Evolutionary conservation across 1,140 invertebrate genomes (phyloP).

Genomic region (Ceratosolen fusciceps): DNA sequence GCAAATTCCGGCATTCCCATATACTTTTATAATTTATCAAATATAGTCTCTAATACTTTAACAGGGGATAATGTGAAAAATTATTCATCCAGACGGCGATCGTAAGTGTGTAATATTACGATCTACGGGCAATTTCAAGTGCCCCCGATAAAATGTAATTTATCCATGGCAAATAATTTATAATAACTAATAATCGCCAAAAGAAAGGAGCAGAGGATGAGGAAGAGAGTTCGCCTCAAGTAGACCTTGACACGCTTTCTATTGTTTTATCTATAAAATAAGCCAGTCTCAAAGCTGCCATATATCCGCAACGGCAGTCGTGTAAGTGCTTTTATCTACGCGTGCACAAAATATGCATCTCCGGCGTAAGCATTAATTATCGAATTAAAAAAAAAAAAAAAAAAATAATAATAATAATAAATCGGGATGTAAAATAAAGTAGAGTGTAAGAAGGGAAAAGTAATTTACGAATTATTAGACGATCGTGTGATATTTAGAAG

Average conservation of each 20-base stretch:
- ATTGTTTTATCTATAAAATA: constrained; percentile 14
- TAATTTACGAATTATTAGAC: too few species aligned
- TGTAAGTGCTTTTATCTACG: too few species aligned
- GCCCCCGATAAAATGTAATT: not conserved
- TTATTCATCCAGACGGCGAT: too few species aligned
- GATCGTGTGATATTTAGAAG: too few species aligned
- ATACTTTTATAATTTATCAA: not conserved
- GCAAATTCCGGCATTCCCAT: not conserved
- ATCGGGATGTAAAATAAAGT: too few species aligned
- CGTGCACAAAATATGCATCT: not conserved
- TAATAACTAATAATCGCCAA: constrained; percentile 12
- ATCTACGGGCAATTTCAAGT: too few species aligned
- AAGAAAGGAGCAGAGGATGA: not conserved
- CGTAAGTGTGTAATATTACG: too few species aligned
- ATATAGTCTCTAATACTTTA: not conserved
- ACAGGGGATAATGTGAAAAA: not conserved
- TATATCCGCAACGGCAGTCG: too few species aligned
- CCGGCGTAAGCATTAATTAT: constrained; percentile 31
- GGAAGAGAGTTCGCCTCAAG: not conserved
- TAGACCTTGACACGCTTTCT: constrained; percentile 24
- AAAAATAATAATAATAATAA: too few species aligned
- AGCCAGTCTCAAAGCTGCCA: not conserved
- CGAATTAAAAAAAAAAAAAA: not conserved
- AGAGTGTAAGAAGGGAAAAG: too few species aligned
- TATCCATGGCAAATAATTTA: not conserved